Evolutionary conservation across 2,888 invertebrate species (phyloP).

Genomic region (Idaea straminata): DNA sequence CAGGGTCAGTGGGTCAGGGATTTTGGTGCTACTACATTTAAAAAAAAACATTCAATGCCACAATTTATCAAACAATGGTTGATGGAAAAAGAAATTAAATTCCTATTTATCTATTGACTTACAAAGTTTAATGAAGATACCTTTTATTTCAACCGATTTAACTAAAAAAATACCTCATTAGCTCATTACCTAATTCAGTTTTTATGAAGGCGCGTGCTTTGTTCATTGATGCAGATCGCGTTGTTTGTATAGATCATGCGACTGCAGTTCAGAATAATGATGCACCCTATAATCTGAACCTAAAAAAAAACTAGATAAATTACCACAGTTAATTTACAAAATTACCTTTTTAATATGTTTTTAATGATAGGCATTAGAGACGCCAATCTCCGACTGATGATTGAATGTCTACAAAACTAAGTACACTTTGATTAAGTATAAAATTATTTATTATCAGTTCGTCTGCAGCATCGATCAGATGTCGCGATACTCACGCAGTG

Average conservation of each 20-base stretch:
- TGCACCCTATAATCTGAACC: no score
- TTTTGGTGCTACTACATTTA: no score
- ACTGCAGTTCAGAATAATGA: background rate
- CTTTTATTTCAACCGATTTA: background rate
- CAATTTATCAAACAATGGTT: background rate
- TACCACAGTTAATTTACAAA: background rate
- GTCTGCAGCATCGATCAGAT: constrained; percentile 34
- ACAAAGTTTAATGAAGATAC: background rate
- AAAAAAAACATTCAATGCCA: background rate
- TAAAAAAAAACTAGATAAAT: background rate
- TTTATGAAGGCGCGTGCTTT: background rate
- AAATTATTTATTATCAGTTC: constrained; percentile 17
- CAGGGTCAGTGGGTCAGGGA: no score
- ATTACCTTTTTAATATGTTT: background rate
- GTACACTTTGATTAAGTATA: constrained; percentile 3
- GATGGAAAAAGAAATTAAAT: background rate
- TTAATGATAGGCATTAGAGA: no score
- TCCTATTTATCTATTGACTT: background rate
- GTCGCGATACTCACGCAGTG: constrained; percentile 42
- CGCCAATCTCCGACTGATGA: background rate
- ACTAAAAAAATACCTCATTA: background rate
- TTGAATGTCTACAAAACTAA: constrained; percentile 17
- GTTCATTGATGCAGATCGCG: background rate
- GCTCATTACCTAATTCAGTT: no score
- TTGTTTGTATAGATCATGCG: background rate